A percentile compares a stretch with the other conserved stretches of the same genome.
phyloP scores from a whole-genome alignment of 2,797 vertebrate genomes.

The Manis pentadactyla region DNA sequence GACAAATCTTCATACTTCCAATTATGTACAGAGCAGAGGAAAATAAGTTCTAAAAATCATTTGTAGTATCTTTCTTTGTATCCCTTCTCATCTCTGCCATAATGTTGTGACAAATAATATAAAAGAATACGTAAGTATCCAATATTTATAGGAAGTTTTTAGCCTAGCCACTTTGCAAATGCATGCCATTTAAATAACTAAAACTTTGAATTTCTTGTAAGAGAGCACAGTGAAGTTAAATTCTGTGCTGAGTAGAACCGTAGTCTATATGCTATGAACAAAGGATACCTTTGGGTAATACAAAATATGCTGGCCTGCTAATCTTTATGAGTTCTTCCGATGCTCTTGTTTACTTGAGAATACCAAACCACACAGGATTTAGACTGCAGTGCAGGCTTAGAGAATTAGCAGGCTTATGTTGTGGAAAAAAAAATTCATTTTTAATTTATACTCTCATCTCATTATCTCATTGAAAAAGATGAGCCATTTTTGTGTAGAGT shows the following conservation, averaged over 20 bases:
- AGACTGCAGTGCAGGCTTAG: background rate
- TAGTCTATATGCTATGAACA: background rate
- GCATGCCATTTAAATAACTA: background rate
- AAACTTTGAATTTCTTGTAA: background rate
- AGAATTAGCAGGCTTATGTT: background rate
- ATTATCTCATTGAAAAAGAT: background rate
- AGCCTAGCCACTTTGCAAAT: background rate
- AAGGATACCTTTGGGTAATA: background rate
- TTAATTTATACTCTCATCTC: background rate
- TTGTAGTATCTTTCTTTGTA: background rate
- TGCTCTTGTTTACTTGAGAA: background rate
- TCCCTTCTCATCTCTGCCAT: background rate
- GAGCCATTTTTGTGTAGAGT: background rate
- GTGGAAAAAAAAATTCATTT: background rate
- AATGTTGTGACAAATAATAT: background rate
- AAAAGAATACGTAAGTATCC: background rate
- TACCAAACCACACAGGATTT: background rate
- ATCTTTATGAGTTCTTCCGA: background rate
- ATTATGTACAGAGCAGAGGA: background rate
- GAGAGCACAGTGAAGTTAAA: background rate
- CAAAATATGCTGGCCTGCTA: background rate
- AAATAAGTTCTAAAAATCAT: background rate
- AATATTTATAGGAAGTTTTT: background rate
- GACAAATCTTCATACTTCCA: background rate
- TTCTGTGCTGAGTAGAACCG: background rate